Evolutionary conservation across 2,113 vertebrate species (phyloP).

Genomic region (Pangasianodon gigas): DNA sequence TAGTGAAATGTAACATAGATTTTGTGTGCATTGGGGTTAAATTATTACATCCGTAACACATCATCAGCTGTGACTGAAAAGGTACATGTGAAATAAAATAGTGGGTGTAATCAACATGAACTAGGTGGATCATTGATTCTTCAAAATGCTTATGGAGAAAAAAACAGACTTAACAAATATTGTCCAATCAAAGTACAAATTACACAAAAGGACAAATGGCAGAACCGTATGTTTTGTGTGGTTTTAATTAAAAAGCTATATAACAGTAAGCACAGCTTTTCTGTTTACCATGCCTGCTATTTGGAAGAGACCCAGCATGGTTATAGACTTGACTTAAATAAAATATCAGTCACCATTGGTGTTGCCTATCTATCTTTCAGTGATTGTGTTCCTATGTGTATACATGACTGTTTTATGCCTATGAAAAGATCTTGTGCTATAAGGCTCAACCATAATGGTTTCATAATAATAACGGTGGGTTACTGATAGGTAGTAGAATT

Average conservation of each 20-base stretch:
- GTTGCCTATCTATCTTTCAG: neutral
- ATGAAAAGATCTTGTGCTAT: neutral
- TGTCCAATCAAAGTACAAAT: neutral
- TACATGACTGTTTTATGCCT: neutral
- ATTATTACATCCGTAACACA: conserved; percentile 8
- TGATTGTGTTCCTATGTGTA: neutral
- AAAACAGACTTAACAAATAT: neutral
- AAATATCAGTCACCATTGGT: neutral
- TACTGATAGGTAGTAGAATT: neutral
- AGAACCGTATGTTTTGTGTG: too few relatives aligned
- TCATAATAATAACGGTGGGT: too few relatives aligned
- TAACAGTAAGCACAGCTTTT: neutral
- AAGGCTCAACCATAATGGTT: neutral
- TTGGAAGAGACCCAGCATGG: neutral
- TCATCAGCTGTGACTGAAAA: neutral
- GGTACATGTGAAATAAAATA: neutral
- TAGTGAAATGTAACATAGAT: neutral
- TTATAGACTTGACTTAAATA: neutral
- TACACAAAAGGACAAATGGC: too few relatives aligned
- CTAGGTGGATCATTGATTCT: neutral
- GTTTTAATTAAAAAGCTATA: neutral
- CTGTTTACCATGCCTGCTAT: neutral
- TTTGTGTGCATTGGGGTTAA: neutral
- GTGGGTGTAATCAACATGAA: neutral
- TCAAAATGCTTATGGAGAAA: neutral